A percentile compares a stretch with the other conserved stretches of the same genome.
Evolutionary conservation across 2,888 invertebrate genomes (phyloP).

Genomic region (Nomada hirtipes): DNA sequence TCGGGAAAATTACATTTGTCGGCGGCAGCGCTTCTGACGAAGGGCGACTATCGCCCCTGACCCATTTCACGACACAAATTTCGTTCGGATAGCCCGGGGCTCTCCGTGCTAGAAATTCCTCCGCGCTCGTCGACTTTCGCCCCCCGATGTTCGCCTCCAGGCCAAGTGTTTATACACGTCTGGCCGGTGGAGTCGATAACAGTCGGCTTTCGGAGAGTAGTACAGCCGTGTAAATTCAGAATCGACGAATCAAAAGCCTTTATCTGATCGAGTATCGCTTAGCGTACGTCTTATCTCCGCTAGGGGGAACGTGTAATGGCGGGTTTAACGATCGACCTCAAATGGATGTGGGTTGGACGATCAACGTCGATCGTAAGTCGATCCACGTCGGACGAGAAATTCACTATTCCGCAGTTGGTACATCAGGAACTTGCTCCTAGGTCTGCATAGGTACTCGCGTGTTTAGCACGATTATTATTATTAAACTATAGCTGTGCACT

Average conservation of each 20-base stretch:
- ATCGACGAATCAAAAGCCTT: conserved; percentile 19
- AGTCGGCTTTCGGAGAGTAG: neutral
- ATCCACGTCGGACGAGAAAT: conserved; percentile 25
- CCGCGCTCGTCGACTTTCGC: conserved; percentile 59
- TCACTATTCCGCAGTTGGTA: conserved; percentile 23
- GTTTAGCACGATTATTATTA: conserved; percentile 46
- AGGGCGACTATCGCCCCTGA: conserved; percentile 69
- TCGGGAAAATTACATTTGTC: conserved; percentile 67
- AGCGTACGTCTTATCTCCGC: conserved; percentile 42
- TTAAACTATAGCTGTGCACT: conserved; percentile 14
- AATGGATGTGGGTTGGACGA: too few relatives aligned
- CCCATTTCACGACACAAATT: conserved; percentile 78
- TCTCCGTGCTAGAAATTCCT: conserved; percentile 76
- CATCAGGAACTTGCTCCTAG: conserved; percentile 31
- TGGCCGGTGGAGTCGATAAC: conserved; percentile 28
- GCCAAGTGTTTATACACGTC: conserved; percentile 77
- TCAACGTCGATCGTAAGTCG: conserved; percentile 13
- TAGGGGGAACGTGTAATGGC: conserved; percentile 20
- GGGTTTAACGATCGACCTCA: conserved; percentile 7
- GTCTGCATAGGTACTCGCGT: neutral
- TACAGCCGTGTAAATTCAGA: conserved; percentile 8
- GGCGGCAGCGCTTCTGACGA: conserved; percentile 44
- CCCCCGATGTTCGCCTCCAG: conserved; percentile 62
- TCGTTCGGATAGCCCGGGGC: conserved; percentile 73
- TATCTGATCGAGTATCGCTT: conserved; percentile 1